These are phyloP conservation scores for Lepus europaeus DNA, from an alignment of 2,113 vertebrate genomes.

Conservation along the genomic window DNA sequence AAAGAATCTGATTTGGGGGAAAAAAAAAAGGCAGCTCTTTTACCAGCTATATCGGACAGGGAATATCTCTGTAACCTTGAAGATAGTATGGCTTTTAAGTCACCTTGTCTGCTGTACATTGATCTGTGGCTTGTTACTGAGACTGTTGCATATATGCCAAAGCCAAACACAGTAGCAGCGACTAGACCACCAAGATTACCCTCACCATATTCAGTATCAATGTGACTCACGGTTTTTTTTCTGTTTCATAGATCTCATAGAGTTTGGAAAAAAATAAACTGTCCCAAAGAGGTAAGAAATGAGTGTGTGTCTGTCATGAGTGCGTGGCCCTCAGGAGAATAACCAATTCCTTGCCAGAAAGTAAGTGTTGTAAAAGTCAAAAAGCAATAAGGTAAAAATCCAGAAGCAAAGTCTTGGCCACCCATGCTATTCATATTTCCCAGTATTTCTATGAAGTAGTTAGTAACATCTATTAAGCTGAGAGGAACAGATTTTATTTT, in stretches of 20 bases:
- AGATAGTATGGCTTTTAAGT: neutral
- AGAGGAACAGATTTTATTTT: conserved; percentile 75
- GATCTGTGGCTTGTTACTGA: neutral
- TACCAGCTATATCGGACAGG: neutral
- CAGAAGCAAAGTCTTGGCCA: conserved; percentile 70
- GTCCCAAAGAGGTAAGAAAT: conserved; percentile 82
- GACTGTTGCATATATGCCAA: neutral
- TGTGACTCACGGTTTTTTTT: conserved; percentile 82
- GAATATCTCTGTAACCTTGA: neutral
- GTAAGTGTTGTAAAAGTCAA: conserved; percentile 59
- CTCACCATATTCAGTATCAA: conserved; percentile 65
- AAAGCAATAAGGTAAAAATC: conserved; percentile 70
- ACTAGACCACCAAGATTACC: neutral
- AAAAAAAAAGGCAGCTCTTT: neutral
- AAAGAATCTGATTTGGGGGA: neutral
- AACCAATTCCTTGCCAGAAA: conserved; percentile 65
- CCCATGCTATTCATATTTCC: conserved; percentile 70
- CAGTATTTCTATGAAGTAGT: conserved; percentile 71
- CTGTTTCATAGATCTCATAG: conserved; percentile 76
- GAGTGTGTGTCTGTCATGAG: conserved; percentile 67
- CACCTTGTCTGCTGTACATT: neutral
- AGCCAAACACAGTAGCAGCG: neutral
- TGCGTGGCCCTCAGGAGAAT: conserved; percentile 58
- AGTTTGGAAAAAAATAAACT: conserved; percentile 83
- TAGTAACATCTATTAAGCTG: conserved; percentile 68